Conservation (phyloP, 2,888 invertebrate species). For the Saturnia japonica region DNA sequence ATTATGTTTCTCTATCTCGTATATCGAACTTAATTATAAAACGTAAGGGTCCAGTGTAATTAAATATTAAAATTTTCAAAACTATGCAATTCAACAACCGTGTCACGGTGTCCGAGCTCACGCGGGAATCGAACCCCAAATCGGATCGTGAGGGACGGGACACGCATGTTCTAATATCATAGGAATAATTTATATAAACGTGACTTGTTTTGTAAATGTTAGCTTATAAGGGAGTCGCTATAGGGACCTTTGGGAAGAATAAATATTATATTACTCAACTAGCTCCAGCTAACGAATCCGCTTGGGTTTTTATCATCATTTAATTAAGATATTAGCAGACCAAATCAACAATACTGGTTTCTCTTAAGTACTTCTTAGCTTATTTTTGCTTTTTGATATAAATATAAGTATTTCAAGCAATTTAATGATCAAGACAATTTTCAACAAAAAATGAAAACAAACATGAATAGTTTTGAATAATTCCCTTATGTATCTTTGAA, state of each 20-base stretch:
- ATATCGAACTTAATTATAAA: background rate
- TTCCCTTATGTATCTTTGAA: too few species aligned
- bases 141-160: background rate
- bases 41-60: background rate
- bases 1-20: background rate
- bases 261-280: background rate
- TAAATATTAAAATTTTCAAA: background rate
- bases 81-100: background rate
- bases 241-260: background rate
- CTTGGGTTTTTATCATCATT: background rate
- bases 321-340: background rate
- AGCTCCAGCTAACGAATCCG: background rate
- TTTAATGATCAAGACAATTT: too few species aligned
- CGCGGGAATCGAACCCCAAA: background rate
- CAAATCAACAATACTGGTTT: background rate
- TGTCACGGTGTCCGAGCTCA: conserved; percentile 4
- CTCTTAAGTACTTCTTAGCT: too few species aligned
- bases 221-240: background rate
- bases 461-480: too few species aligned
- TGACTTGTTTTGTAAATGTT: background rate
- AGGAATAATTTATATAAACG: conserved; percentile 6
- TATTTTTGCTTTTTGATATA: too few species aligned
- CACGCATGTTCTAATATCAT: background rate
- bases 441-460: too few species aligned
- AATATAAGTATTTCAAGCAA: too few species aligned